Conservation (phyloP, 2,113 vertebrate genomes). For the Psophia crepitans region DNA sequence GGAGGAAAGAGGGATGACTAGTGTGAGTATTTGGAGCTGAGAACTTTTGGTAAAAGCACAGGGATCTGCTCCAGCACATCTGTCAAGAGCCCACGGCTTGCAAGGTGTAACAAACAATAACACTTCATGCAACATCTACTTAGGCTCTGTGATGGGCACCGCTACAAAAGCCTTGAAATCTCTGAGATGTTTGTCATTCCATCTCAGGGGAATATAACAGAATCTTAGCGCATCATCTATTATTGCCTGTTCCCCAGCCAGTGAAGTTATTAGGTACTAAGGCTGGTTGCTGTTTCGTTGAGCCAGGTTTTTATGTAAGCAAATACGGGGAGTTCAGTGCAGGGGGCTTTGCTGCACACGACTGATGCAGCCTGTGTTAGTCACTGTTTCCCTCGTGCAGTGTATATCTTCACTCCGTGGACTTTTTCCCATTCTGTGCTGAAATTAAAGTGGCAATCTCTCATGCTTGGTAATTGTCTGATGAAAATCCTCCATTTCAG, state of each 20-base stretch:
- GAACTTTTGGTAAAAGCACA: background rate
- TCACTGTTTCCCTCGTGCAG: background rate
- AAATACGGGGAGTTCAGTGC: background rate
- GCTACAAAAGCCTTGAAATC: background rate
- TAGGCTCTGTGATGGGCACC: background rate
- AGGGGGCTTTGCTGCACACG: background rate
- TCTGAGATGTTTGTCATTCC: background rate
- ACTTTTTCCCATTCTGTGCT: background rate
- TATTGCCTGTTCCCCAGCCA: background rate
- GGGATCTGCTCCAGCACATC: constrained; percentile 16
- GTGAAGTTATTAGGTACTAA: background rate
- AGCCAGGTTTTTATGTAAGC: background rate
- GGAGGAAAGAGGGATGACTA: background rate
- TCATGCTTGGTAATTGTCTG: background rate
- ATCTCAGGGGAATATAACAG: background rate
- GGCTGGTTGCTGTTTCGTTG: background rate
- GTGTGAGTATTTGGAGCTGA: background rate
- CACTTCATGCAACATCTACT: background rate
- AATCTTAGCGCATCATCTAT: background rate
- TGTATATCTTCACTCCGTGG: background rate
- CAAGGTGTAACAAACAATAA: background rate
- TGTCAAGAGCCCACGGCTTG: background rate
- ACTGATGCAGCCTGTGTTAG: background rate
- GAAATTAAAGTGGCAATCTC: background rate
- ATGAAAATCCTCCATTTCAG: background rate